Conservation (phyloP, 2,888 invertebrate species). For the Platycheirus rosarum region DNA sequence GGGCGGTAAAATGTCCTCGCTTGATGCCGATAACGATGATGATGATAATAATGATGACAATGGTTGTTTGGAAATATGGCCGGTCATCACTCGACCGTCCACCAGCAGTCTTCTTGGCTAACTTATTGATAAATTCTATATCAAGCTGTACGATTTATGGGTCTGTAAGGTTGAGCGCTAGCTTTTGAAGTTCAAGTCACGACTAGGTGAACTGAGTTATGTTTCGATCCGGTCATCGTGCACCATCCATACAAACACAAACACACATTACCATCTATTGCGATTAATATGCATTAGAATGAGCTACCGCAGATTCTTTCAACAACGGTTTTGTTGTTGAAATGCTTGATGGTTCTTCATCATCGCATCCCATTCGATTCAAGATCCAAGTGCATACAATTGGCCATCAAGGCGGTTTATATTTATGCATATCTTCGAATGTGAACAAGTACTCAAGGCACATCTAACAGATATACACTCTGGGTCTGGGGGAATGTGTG, state of each 20-base stretch:
- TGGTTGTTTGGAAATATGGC: constrained; percentile 24
- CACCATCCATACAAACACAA: constrained; percentile 18
- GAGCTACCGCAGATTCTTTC: constrained; percentile 58
- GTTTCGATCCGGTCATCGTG: constrained; percentile 34
- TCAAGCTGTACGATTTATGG: constrained; percentile 52
- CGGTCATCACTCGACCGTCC: constrained; percentile 41
- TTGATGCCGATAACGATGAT: constrained; percentile 31
- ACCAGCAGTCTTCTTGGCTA: constrained; percentile 24
- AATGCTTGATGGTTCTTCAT: constrained; percentile 40
- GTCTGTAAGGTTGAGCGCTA: constrained; percentile 54
- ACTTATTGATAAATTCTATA: constrained; percentile 42
- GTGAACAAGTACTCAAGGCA: constrained; percentile 36
- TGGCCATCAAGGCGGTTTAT: constrained; percentile 44
- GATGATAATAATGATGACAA: constrained; percentile 10
- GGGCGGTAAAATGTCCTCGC: constrained; percentile 58
- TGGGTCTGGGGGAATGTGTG: constrained; percentile 34
- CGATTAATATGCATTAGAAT: constrained; percentile 64
- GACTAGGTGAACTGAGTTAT: constrained; percentile 60
- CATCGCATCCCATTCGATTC: constrained; percentile 17
- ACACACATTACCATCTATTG: constrained; percentile 6
- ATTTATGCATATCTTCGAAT: constrained; percentile 36
- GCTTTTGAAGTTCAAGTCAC: constrained; percentile 72
- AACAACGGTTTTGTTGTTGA: constrained; percentile 40
- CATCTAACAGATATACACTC: constrained; percentile 23
- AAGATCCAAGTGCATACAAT: constrained; percentile 38